These are phyloP conservation scores for Peromyscus melanophrys DNA, from an alignment of 2,797 vertebrate genomes.

Conservation along the genomic window DNA sequence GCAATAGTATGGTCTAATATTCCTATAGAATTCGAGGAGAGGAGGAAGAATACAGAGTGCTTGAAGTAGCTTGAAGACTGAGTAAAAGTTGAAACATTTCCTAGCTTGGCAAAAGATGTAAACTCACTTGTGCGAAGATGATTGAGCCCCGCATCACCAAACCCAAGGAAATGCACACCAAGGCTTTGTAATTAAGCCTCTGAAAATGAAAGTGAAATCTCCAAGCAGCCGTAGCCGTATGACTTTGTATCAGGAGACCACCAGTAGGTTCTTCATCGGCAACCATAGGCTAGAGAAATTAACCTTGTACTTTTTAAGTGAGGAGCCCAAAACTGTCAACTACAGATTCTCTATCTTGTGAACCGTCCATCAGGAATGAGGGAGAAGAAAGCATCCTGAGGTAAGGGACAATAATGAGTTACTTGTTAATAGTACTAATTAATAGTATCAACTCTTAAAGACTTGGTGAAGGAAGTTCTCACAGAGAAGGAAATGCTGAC, in stretches of 20 bases:
- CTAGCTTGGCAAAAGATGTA: neutral
- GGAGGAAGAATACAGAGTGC: slow-evolving; percentile 5
- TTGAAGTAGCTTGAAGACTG: neutral
- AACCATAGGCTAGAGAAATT: neutral
- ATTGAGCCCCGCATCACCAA: neutral
- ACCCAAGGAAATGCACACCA: neutral
- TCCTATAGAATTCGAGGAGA: neutral
- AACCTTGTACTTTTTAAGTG: slow-evolving; percentile 13
- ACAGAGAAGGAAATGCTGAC: neutral
- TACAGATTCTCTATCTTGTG: slow-evolving; percentile 21
- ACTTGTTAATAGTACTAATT: neutral
- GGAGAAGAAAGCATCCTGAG: neutral
- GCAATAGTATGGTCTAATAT: neutral
- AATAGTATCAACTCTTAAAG: neutral
- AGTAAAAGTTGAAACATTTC: neutral
- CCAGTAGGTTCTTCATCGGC: neutral
- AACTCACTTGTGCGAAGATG: neutral
- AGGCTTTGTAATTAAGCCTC: slow-evolving; percentile 3
- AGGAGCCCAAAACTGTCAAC: neutral
- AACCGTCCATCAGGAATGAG: slow-evolving; percentile 32
- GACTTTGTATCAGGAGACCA: neutral
- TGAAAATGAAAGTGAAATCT: slow-evolving; percentile 5
- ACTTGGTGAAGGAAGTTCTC: neutral
- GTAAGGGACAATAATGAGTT: neutral
- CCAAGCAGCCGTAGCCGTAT: neutral